Percentiles rank a stretch among this genome's conserved stretches.
Evolutionary conservation across 2,797 vertebrate genomes (phyloP).

Genomic region (Odontamblyopus rebecca): DNA sequence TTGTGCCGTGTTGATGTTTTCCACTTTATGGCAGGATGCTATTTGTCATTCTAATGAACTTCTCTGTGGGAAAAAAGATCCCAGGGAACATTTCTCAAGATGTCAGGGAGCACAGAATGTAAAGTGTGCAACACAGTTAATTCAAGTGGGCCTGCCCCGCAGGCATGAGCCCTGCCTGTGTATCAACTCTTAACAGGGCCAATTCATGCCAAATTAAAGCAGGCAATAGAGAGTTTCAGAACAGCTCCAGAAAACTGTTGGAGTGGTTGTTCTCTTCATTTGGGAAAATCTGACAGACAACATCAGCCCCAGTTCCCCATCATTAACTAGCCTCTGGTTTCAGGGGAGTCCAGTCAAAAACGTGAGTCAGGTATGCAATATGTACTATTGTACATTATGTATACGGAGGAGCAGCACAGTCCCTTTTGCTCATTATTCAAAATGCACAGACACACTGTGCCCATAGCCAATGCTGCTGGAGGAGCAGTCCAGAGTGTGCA

Average conservation of each 20-base stretch:
- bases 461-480: slow-evolving; percentile 53
- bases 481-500: slow-evolving; percentile 50
- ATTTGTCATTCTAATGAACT: slow-evolving; percentile 85
- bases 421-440: slow-evolving; percentile 56
- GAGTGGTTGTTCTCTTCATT: slow-evolving; percentile 42
- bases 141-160: slow-evolving; percentile 71
- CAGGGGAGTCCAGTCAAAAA: slow-evolving; percentile 20
- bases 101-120: slow-evolving; percentile 76
- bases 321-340: slow-evolving; percentile 36
- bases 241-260: slow-evolving; percentile 38
- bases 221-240: slow-evolving; percentile 53
- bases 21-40: slow-evolving; percentile 78
- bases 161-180: slow-evolving; percentile 63
- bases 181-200: slow-evolving; percentile 64
- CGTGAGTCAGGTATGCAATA: slow-evolving; percentile 40
- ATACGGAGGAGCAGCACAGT: slow-evolving; percentile 33
- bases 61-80: slow-evolving; percentile 77
- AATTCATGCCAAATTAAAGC: slow-evolving; percentile 67
- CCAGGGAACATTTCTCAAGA: slow-evolving; percentile 79
- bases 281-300: slow-evolving; percentile 43
- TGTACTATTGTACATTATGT: slow-evolving; percentile 52
- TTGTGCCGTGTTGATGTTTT: slow-evolving; percentile 79
- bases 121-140: slow-evolving; percentile 75
- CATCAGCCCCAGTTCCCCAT: slow-evolving; percentile 15
- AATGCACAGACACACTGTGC: slow-evolving; percentile 53